Evolutionary conservation across 1,140 invertebrate species (phyloP).

Genomic region (Meloidogyne exigua): DNA sequence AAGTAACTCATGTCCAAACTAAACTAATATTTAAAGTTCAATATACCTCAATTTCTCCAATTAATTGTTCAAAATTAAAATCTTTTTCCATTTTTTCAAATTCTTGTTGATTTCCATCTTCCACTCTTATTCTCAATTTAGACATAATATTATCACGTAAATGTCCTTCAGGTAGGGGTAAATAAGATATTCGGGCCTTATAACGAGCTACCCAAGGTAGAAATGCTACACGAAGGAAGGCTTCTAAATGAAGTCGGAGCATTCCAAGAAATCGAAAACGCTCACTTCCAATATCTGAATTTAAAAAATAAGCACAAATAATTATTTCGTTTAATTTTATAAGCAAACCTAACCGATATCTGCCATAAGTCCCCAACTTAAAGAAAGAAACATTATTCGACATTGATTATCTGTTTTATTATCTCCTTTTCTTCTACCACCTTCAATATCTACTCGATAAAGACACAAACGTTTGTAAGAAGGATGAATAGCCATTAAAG

Average conservation of each 20-base stretch:
- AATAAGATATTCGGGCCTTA: constrained; percentile 46
- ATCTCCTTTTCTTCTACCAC: constrained; percentile 8
- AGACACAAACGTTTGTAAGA: constrained; percentile 43
- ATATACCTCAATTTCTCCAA: constrained; percentile 3
- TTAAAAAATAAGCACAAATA: not conserved
- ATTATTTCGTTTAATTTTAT: not conserved
- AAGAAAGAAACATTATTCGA: constrained; percentile 50
- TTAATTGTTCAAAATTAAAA: constrained; percentile 31
- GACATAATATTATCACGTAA: constrained; percentile 40
- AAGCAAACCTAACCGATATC: constrained; percentile 51
- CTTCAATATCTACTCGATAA: constrained; percentile 45
- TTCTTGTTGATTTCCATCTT: constrained; percentile 15
- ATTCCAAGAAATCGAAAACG: constrained; percentile 45
- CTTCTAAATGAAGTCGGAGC: constrained; percentile 42
- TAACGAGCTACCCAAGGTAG: constrained; percentile 52
- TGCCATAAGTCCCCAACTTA: constrained; percentile 51
- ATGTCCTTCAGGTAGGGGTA: constrained; percentile 42
- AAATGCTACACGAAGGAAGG: constrained; percentile 50
- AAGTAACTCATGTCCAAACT: too few species aligned
- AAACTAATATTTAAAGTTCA: not conserved
- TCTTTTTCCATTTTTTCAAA: constrained; percentile 12
- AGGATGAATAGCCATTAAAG: constrained; percentile 46
- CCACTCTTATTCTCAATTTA: constrained; percentile 34
- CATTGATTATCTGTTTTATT: constrained; percentile 24
- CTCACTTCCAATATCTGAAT: constrained; percentile 55